Conservation (phyloP, 2,113 vertebrate genomes). For the Pollachius pollachius region DNA sequence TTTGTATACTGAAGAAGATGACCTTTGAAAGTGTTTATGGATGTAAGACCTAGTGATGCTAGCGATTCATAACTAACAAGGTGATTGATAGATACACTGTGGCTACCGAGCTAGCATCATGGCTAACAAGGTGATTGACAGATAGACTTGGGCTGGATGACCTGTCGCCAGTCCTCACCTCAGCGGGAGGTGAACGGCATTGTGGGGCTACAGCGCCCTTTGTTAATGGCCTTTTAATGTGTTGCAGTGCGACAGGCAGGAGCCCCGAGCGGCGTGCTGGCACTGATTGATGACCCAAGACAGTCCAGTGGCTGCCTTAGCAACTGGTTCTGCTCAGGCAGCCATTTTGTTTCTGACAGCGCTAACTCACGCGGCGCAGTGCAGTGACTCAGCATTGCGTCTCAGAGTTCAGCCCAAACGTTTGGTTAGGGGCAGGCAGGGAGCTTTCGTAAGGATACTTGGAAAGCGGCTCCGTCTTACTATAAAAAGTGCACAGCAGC, state of each 20-base stretch:
- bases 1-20: no score
- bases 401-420: neutral
- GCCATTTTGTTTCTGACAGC: conserved; percentile 25
- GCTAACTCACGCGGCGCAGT: conserved; percentile 6
- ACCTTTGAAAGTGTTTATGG: no score
- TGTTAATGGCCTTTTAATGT: conserved; percentile 58
- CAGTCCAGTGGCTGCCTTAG: conserved; percentile 39
- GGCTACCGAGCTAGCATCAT: neutral
- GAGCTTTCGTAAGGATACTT: conserved; percentile 17
- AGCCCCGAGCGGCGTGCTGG: conserved; percentile 17
- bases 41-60: no score
- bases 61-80: neutral
- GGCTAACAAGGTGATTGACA: neutral
- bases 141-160: conserved; percentile 5
- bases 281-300: conserved; percentile 58
- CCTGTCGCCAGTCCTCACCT: conserved; percentile 2
- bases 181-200: conserved; percentile 42
- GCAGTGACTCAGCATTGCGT: conserved; percentile 53
- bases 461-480: conserved; percentile 19
- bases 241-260: conserved; percentile 32
- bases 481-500: neutral
- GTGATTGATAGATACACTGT: neutral
- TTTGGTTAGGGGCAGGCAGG: neutral
- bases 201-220: conserved; percentile 59
- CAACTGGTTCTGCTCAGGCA: conserved; percentile 41